Conservation (phyloP, 2,113 vertebrate genomes). For the Siniperca knerii region DNA sequence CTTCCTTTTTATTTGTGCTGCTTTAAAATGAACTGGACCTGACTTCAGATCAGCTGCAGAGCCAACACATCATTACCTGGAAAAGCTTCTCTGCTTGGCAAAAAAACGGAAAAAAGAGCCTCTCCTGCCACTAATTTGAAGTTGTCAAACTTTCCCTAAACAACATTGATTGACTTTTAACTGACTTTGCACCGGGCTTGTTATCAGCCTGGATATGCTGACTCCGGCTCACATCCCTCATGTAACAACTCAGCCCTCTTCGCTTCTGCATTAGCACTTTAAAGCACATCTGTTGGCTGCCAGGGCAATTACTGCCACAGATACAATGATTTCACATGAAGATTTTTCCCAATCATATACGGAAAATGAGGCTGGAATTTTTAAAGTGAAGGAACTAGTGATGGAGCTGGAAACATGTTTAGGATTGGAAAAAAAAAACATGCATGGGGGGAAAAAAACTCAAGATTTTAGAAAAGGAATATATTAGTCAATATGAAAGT, state of each 20-base stretch:
- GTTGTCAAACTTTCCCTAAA: constrained; percentile 65
- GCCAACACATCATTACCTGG: constrained; percentile 39
- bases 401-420: constrained; percentile 12
- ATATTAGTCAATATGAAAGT: constrained; percentile 8
- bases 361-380: constrained; percentile 57
- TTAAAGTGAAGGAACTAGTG: constrained; percentile 57
- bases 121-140: constrained; percentile 49
- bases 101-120: background rate
- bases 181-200: constrained; percentile 69
- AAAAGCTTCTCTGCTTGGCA: background rate
- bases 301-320: constrained; percentile 69
- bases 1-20: background rate
- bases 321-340: constrained; percentile 49
- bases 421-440: background rate
- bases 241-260: constrained; percentile 39
- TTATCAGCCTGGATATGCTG: constrained; percentile 72
- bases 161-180: constrained; percentile 73
- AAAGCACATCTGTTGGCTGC: constrained; percentile 75
- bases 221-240: constrained; percentile 59
- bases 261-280: constrained; percentile 71
- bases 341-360: constrained; percentile 46
- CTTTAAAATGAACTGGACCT: constrained; percentile 11
- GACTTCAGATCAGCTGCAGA: constrained; percentile 35
- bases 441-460: background rate
- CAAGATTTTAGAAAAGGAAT: background rate